Evolutionary conservation across 2,888 invertebrate genomes (phyloP), one percentile per base, ranked within the genome.

Genomic region (Entomobrya proxima): DNA sequence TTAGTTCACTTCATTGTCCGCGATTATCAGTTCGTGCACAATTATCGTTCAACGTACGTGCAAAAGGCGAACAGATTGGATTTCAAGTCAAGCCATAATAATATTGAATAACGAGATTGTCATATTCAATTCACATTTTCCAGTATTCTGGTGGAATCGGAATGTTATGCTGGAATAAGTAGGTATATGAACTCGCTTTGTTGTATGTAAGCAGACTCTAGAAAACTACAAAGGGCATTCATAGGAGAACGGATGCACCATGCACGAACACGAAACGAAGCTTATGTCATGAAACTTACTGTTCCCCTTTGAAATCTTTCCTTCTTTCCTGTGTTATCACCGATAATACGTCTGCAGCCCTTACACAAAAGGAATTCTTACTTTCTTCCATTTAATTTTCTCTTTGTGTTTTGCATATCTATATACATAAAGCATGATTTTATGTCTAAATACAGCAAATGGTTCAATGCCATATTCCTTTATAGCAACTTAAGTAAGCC

Each of bases 351-450:
- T 7, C 52, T 52, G 15, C 37, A 9, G 6, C 30, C 11, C 64
- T n/a, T 64, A 15, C 64, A 13, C 18, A 64, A 18, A 64, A 64
- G 64, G 64, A 64, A 64, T 64, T 64, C 37, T n/a, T 64, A 64
- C 64, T 64, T 64, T 64, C 64, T 35, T 32, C 64, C 35, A 64
- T 64, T 64, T 64, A 30, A 64, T 64, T 64, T 64, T 64, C 64
- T 35, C 64, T 64, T 64, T 64, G 64, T 64, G 64, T 64, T 64
- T 64, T 64, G 37, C 64, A 64, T 64, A 64, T 35, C n/a, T n/a
- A 32, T 55, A 64, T 64, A 64, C 35, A 50, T 50, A 7, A 37
- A 7, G 37, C 11, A 13, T 47, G 47, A 47, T 47, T 47, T 2
- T 47, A n/a, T 47, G 47, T 13, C 2, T 4, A 47, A 15, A 13